phyloP scores from a whole-genome alignment of 2,113 vertebrate species.

The Calidris pugnax region DNA sequence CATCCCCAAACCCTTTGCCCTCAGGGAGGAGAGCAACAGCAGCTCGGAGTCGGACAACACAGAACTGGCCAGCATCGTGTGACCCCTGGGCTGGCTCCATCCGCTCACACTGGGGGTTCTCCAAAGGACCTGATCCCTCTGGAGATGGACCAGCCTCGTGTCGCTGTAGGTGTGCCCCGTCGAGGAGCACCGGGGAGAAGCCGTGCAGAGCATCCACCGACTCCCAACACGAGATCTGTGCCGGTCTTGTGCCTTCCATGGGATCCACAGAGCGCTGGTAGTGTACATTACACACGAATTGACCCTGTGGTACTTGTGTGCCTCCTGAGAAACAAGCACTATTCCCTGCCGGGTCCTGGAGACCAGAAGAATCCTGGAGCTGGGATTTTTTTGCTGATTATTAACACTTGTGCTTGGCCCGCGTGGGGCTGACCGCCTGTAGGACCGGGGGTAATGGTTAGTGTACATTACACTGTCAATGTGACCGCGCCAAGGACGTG shows the following conservation, averaged over 20 bases:
- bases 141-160: background rate
- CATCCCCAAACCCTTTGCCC: background rate
- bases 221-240: background rate
- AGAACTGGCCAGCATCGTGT: conserved; percentile 81
- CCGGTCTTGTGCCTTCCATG: background rate
- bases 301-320: background rate
- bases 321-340: background rate
- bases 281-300: conserved; percentile 38
- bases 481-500: conserved; percentile 48
- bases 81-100: background rate
- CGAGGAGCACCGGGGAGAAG: background rate
- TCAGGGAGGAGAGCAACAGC: conserved; percentile 67
- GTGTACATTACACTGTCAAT: conserved; percentile 71
- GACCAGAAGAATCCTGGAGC: background rate
- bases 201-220: background rate
- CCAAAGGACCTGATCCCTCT: background rate
- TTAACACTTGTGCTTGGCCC: background rate
- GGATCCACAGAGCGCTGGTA: background rate
- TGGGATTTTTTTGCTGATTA: background rate
- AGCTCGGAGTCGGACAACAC: conserved; percentile 79
- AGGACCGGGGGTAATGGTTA: background rate
- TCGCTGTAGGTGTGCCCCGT: background rate
- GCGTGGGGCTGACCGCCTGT: background rate
- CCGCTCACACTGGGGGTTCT: background rate
- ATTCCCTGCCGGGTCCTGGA: background rate